These are phyloP conservation scores for Pammene aurita DNA, from an alignment of 2,888 invertebrate species.

Conservation along the genomic window DNA sequence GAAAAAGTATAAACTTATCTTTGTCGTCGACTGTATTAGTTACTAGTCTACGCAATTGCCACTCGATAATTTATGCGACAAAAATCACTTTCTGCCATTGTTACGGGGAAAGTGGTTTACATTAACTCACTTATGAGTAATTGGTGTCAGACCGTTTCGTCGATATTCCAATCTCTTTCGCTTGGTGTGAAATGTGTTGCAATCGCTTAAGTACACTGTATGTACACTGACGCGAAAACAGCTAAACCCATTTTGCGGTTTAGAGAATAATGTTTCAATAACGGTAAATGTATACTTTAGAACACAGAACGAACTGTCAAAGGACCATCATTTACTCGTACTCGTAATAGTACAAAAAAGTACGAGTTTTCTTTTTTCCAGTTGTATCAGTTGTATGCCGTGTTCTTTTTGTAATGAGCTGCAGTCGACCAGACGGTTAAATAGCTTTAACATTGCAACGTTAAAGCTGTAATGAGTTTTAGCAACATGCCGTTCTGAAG, in stretches of 20 bases:
- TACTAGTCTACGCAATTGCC: slow-evolving; percentile 2
- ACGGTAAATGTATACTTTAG: neutral
- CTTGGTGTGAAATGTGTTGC: slow-evolving; percentile 11
- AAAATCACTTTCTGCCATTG: slow-evolving; percentile 41
- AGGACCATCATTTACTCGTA: no score
- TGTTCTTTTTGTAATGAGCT: no score
- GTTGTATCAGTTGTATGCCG: no score
- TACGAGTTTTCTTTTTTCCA: no score
- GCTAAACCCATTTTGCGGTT: neutral
- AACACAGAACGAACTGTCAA: no score
- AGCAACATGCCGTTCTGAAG: no score
- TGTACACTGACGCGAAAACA: slow-evolving; percentile 11
- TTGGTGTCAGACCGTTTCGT: slow-evolving; percentile 45
- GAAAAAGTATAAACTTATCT: no score
- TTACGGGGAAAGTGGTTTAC: slow-evolving; percentile 50
- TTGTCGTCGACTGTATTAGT: neutral
- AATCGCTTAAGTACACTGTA: slow-evolving; percentile 9
- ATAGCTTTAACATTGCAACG: no score
- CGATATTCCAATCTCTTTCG: slow-evolving; percentile 31
- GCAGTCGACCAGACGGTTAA: no score
- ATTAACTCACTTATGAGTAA: slow-evolving; percentile 49
- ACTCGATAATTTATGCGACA: slow-evolving; percentile 37
- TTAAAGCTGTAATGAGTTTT: no score
- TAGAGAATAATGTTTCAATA: neutral
- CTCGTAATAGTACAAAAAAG: no score